Evolutionary conservation across 2,888 invertebrate species (phyloP), one percentile per base, ranked within the genome.

Genomic region (Dexiosoma caninum): DNA sequence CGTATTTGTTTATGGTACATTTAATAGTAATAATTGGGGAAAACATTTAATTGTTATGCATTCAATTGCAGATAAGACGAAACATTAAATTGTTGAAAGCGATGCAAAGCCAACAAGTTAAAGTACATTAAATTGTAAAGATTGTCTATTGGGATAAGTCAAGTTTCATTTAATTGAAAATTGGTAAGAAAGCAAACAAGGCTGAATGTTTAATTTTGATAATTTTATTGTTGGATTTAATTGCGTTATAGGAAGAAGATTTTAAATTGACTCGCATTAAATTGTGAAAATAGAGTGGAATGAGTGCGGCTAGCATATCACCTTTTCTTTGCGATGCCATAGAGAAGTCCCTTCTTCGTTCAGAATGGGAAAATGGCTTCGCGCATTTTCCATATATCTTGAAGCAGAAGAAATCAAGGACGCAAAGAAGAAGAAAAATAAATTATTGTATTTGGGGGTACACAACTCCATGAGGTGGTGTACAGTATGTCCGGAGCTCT

Each of bases 351-450:
- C n/a, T n/a, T 37, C 57, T 60, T 40, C 42, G 76, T 12, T 51
- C 55, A 12, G 79, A 81, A 27, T 82, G 79, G 75, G 66, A 64
- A 78, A 76, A 46, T 78, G 78, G 82, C 21, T 70, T 16, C 64
- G 78, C 21, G 8, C 59, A 10, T 59, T 59, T 9, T 23, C 40
- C 14, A 14, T 75, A 8, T 78, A 82, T 74, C 40, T 82, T 2
- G 70, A 70, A n/a, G 44, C 82, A 7, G 70, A 82, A 12, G 72
- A 78, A 59, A 83, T 80, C 7, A 78, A 6, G 1, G 76, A 81
- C 23, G 30, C 32, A 5, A n/a, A n/a, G n/a, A 30, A n/a, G 8
- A 75, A 78, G 21, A 80, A 27, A 19, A 80, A 35, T 10, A 83
- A 78, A 37, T 37, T 81, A 16, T 30, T 83, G 7, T 67, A 83